These are phyloP conservation scores for Bolinopsis microptera DNA, from an alignment of 37 sponge, comb jelly and placozoan genomes.

Conservation along the genomic window DNA sequence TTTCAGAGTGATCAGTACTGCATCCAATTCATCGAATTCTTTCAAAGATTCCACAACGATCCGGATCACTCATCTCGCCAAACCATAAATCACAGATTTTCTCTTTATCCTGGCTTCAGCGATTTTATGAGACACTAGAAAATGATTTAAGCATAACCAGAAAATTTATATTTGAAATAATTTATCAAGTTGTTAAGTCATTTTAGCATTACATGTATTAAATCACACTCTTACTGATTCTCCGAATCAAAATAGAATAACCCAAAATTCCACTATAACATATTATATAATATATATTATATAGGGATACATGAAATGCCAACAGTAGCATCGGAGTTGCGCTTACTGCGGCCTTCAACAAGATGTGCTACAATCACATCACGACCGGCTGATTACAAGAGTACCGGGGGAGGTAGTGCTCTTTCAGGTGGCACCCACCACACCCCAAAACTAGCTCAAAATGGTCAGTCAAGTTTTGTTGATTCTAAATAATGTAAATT, in stretches of 20 bases:
- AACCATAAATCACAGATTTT: not conserved
- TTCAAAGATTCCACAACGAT: not conserved
- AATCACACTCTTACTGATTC: no score
- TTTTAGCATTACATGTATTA: no score
- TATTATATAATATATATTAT: not conserved
- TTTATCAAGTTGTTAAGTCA: not conserved
- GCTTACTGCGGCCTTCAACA: constrained; percentile 32
- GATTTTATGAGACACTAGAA: not conserved
- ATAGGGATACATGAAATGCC: constrained; percentile 49
- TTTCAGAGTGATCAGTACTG: not conserved
- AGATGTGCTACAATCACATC: constrained; percentile 46
- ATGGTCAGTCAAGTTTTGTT: not conserved
- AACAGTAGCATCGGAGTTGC: constrained; percentile 5
- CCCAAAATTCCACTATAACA: not conserved
- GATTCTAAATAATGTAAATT: not conserved
- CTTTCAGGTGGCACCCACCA: constrained; percentile 41
- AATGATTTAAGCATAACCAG: not conserved
- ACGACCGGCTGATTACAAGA: constrained; percentile 56
- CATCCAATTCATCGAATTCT: no score
- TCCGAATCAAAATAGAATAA: no score
- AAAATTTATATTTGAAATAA: not conserved
- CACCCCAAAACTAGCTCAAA: not conserved
- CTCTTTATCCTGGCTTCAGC: not conserved
- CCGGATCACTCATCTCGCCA: not conserved
- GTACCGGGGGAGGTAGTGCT: not conserved